Evolutionary conservation across 2,113 vertebrate species (phyloP), one percentile per base, ranked within the genome.

Genomic region (Coturnix japonica): DNA sequence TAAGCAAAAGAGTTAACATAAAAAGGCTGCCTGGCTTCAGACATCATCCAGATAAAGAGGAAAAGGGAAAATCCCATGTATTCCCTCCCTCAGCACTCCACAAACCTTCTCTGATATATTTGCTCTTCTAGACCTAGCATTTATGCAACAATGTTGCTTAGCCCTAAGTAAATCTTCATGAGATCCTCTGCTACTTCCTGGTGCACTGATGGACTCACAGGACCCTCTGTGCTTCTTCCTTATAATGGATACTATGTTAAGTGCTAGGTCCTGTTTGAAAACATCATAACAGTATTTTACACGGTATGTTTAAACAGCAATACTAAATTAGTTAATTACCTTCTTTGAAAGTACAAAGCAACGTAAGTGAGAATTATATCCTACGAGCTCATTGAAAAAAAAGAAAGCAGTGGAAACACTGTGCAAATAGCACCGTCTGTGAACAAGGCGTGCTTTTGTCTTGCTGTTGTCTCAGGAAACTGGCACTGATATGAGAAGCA

Each of bases 1-100:
- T 85, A 95, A 94, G 95, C 91, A 96, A 91, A 95, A 96, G 84
- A 92, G 91, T 91, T 96, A 73, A 85, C 79, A 77, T 70, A 89
- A 94, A 96, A 96, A 92, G 75, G 81, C 81, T 67, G 67, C 61
- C 87, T 82, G 57, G 87, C 92, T 92, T 82, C 92, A 92, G 75
- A 80, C 93, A 60, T 87, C 65, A 89, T 63, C 91, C 90, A 87
- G 94, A 91, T 94, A 95, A 87, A 53, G 65, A 74, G 60, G 15
- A 85, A 93, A 94, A 93, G 78, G 92, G 75, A 91, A 95, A 96
- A 96, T 91, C 90, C 72, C 61, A 70, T 51, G 46, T 82, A 80
- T 89, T 86, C 89, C 67, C 84, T 75, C 91, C 41, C 89, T 64
- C 31, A 28, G 74, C 78, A 92, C 85, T 67, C 49, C 75, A 60